Base-by-base conservation (phyloP, 2,888 invertebrate genomes). In the Cheilosia vulpina region DNA sequence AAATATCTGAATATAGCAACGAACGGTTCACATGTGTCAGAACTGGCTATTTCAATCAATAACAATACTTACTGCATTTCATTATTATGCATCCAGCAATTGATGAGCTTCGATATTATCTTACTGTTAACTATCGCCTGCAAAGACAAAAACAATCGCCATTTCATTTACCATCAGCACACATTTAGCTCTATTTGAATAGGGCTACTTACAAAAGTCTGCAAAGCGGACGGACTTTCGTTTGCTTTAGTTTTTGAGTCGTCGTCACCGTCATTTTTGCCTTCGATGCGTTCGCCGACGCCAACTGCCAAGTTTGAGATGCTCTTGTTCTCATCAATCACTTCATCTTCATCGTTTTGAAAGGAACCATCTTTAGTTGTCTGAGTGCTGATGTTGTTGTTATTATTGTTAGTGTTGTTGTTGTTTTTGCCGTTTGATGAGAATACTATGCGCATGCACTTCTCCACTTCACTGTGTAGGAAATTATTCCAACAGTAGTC, bases 401-500 rank as follows among this genome's bases (percentile, higher is more conserved):
- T 89, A 17, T 89, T 91, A 78, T 91, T 92, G 88, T 90, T 85
- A 65, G 57, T 72, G 58, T 58, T 76, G 31, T 68, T 91, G 81
- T 93, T 93, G 53, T 80, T 73, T 57, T 89, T 88, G 87, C 88
- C 87, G 88, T 89, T 89, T 76, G 89, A 89, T 78, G 90, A 88
- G 89, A 97, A 94, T 89, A 96, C 96, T 93, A 95, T 94, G 83
- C 94, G 93, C 89, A 98, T 93, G 91, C 97, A 96, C 92, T 95
- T 94, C 92, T 96, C 95, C 88, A 97, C 96, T 93, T 97, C 97
- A 88, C 96, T 96, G 93, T 99, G 98, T 91, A 99, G 94, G 93
- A 99, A 98, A 94, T 98, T 98, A 94, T 99, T 98, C 96, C 97
- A 96, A 87, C 95, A 94, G 93, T 96, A 97, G 92, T 94, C 94